Evolutionary conservation across 1,140 invertebrate genomes (phyloP), one percentile per base, ranked within the genome.

Genomic region (Scaptomyza pallida): DNA sequence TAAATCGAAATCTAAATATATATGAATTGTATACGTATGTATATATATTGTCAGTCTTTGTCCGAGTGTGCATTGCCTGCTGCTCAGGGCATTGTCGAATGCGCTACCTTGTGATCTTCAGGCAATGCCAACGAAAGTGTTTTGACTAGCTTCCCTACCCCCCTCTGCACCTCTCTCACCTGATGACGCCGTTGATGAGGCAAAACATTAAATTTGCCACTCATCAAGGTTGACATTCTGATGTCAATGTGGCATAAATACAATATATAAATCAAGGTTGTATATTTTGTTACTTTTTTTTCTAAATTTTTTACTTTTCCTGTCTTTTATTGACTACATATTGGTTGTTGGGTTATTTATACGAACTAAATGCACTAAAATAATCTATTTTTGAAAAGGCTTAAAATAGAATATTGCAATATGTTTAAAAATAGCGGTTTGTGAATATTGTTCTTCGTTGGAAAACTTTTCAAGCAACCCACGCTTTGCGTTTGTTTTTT

Each of bases 171-270:
- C 26, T 9, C 6, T 30, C 56, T 59, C 50, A 57, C 35, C 21
- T 62, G 79, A 79, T 85, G 82, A 81, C 82, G 82, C 52, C 60
- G 64, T 73, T 80, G 77, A 80, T 77, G 80, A 85, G 79, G 76
- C 72, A 85, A 85, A 59, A 85, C 57, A 75, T 44, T 15, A 23
- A 59, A 50, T 45, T 72, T 75, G 73, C 73, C 57, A 72, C 81
- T 64, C 26, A 50, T 48, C 82, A 86, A 86, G 82, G 82, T 64
- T 72, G 50, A 47, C 41, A 60, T 63, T 75, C 71, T 73, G 51
- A 82, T 70, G 77, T 52, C 71, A 78, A 62, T 86, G 78, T 50
- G 47, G 62, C 60, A 67, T 47, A 54, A 15, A 88, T 82, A 88
- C 73, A 15, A 88, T 82, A 88, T 76, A 78, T 63, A 69, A 72